phyloP scores from a whole-genome alignment of 2,797 vertebrate species.

The Semotilus atromaculatus region DNA sequence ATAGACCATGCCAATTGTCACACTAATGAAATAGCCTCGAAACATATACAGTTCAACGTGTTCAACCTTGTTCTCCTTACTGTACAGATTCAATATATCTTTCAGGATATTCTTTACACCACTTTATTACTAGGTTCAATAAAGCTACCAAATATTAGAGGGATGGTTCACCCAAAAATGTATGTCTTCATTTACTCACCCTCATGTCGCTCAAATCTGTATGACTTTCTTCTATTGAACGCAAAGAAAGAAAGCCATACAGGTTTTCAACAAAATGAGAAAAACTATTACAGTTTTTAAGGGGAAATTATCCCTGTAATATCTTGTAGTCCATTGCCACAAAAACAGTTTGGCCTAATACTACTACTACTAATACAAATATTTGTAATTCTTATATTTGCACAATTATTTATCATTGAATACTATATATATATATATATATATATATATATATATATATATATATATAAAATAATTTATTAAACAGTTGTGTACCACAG shows the following conservation, averaged over 20 bases:
- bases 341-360: not conserved
- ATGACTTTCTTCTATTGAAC: not conserved
- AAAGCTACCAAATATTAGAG: not conserved
- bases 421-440: not conserved
- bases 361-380: not conserved
- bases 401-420: not conserved
- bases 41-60: not conserved
- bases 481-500: not conserved
- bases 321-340: not conserved
- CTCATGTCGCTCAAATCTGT: not conserved
- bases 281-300: not conserved
- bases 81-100: not conserved
- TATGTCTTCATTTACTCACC: not conserved
- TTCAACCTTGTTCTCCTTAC: not conserved
- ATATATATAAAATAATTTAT: too few species aligned
- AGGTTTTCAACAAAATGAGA: not conserved
- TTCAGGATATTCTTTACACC: not conserved
- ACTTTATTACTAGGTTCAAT: not conserved
- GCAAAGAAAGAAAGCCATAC: not conserved
- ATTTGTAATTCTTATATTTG: not conserved
- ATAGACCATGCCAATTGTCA: conserved; percentile 31
- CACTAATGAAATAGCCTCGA: conserved; percentile 15
- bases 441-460: too few species aligned
- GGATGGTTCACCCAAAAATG: not conserved
- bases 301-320: not conserved